Evolutionary conservation across 1,140 invertebrate species (phyloP), one percentile per base, ranked within the genome.

Genomic region (Heliconius congener): DNA sequence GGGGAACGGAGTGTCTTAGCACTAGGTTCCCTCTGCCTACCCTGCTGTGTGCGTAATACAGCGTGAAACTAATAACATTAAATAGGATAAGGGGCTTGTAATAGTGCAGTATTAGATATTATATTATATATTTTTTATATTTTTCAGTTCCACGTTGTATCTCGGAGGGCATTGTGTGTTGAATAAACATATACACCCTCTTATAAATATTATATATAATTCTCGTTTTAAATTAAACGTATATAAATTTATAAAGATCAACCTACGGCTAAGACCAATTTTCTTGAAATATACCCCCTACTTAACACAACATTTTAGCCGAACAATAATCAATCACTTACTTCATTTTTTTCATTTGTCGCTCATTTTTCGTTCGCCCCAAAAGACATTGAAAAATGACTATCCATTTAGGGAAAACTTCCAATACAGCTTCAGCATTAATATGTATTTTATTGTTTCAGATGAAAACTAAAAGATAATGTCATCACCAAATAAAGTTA

Each of bases 311-410:
- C 70, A 77, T 77, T 77, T 55, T 34, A n/a, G 16, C 23, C 37
- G n/a, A 82, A 71, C 86, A 88, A 88, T 87, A 89, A 89, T 90
- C 86, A 88, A 66, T 66, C 60, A 66, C 46, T 23, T 87, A 79
- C 80, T 81, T 85, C 80, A 88, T 90, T 87, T 84, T 89, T 86
- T 88, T 88, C 87, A 91, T 92, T 91, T 90, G 89, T 92, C 91
- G 87, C 83, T 85, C 83, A 82, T 85, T 83, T 82, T 84, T 84
- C 60, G 60, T 66, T 81, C 84, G 79, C 81, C 81, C 82, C 85
- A 81, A 81, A 83, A 87, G 79, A 88, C 86, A 86, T 88, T 92
- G 90, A 91, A 88, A 89, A 91, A 90, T 90, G 83, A 87, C 82
- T 85, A 84, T 74, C 73, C 73, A 78, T 42, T 78, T 78, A 74